Percentiles rank a stretch among this genome's conserved stretches.
phyloP scores from a whole-genome alignment of 2,888 invertebrate species.

The Lepas anatifera region DNA sequence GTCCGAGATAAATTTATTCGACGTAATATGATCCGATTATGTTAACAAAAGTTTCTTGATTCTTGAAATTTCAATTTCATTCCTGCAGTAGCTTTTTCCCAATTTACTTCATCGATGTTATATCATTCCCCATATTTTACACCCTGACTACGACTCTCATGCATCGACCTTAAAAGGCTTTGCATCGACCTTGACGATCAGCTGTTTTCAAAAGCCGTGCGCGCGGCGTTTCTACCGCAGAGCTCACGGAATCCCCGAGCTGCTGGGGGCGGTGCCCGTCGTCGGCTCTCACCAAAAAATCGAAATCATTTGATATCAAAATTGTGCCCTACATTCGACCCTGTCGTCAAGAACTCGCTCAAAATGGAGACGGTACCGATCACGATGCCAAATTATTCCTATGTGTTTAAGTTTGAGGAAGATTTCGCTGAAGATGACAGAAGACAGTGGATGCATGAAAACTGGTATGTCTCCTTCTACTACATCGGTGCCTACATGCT shows the following conservation, averaged over 20 bases:
- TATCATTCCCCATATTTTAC: too few relatives aligned
- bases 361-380: not conserved
- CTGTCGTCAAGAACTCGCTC: not conserved
- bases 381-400: conserved; percentile 36
- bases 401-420: conserved; percentile 89
- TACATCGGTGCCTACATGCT: conserved; percentile 82
- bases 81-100: too few relatives aligned
- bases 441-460: conserved; percentile 86
- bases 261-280: not conserved
- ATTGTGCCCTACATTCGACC: not conserved
- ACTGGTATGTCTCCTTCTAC: conserved; percentile 91
- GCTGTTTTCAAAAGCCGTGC: conserved; percentile 5
- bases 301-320: not conserved
- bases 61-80: too few relatives aligned
- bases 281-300: not conserved
- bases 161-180: too few relatives aligned
- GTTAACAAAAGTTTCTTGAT: too few relatives aligned
- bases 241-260: not conserved
- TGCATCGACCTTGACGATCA: not conserved
- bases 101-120: too few relatives aligned
- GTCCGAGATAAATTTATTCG: too few relatives aligned
- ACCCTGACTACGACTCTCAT: too few relatives aligned
- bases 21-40: too few relatives aligned
- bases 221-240: not conserved
- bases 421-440: conserved; percentile 81